These are phyloP conservation scores for Gobius niger DNA, from an alignment of 2,113 vertebrate genomes.

Conservation along the genomic window DNA sequence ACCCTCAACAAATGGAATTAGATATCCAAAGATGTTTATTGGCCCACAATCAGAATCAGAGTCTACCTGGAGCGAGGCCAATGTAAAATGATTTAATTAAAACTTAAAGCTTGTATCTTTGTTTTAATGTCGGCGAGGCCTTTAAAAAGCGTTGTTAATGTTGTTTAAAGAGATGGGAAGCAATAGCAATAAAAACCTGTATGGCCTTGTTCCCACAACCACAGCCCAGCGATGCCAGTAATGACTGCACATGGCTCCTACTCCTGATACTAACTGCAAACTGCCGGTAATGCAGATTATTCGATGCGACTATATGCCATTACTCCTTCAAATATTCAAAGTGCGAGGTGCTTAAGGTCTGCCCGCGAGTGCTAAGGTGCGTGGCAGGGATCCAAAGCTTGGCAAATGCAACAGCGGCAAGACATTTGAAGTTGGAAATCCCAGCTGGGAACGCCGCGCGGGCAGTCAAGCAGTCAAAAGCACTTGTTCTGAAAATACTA, in stretches of 20 bases:
- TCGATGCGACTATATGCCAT: slow-evolving; percentile 6
- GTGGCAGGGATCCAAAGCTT: slow-evolving; percentile 18
- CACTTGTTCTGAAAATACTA: slow-evolving; percentile 15
- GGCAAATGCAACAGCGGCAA: slow-evolving; percentile 3
- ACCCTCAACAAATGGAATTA: slow-evolving; percentile 51
- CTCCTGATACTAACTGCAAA: slow-evolving; percentile 28
- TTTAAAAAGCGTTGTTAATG: slow-evolving; percentile 57
- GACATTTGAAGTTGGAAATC: slow-evolving; percentile 25
- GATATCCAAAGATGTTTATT: slow-evolving; percentile 60
- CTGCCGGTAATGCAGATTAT: slow-evolving; percentile 15
- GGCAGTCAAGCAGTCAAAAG: slow-evolving; percentile 33
- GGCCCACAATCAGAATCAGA: slow-evolving; percentile 34
- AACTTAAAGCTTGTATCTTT: slow-evolving; percentile 51
- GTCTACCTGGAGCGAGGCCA: slow-evolving; percentile 50
- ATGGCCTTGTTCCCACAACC: slow-evolving; percentile 52
- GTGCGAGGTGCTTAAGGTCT: not conserved
- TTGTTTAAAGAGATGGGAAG: slow-evolving; percentile 55
- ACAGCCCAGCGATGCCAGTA: slow-evolving; percentile 49
- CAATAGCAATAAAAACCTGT: slow-evolving; percentile 56
- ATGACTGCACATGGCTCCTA: slow-evolving; percentile 18
- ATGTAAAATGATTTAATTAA: slow-evolving; percentile 62
- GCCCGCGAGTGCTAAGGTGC: slow-evolving; percentile 11
- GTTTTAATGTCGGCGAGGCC: slow-evolving; percentile 50
- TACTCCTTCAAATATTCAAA: slow-evolving; percentile 16
- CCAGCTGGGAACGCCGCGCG: slow-evolving; percentile 18